Base-by-base conservation (phyloP, 1,140 invertebrate species). In the Drosophila prosaltans region DNA sequence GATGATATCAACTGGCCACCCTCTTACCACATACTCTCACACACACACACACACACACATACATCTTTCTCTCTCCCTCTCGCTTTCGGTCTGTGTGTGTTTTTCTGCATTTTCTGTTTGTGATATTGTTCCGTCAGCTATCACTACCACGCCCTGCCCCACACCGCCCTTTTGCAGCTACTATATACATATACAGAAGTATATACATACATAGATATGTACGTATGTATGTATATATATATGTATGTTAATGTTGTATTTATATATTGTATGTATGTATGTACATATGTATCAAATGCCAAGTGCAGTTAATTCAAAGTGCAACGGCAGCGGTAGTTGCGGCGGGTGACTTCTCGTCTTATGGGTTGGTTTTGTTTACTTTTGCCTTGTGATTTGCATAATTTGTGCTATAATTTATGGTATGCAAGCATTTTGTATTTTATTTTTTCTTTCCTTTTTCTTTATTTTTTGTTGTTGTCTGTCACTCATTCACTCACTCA, bases 321-420 rank as follows among this genome's bases (percentile, higher is more conserved):
- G 45, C 45, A n/a, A 5, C 10, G 40, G 3, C 41, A 26, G 21
- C 21, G 45, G 8, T 21, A 9, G 7, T 8, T 39, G 7, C 16
- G 28, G n/a, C 55, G 32, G 28, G 57, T 59, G 57, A 59, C 57
- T 59, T 59, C 64, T 80, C 74, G 65, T 81, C 78, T 83, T 64
- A 24, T 63, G 26, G 21, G 28, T 64, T 10, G 10, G 57, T 32
- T 59, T 59, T 59, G 30, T 32, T 59, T 59, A 39, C 30, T 39
- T 59, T 59, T 59, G 57, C 57, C 74, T 78, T 77, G 71, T 80
- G 70, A 80, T 80, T 80, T 80, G 78, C 78, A 80, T 80, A 80
- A 80, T 78, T 80, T 80, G 78, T 80, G 77, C 66, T 74, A 80
- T 80, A 80, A 80, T 78, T 80, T 80, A 73, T 80, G 74, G 74